Percentiles rank a stretch among this genome's conserved stretches.
These are phyloP conservation scores for Sinonovacula constricta DNA, from an alignment of 1,140 invertebrate genomes.

Conservation along the genomic window DNA sequence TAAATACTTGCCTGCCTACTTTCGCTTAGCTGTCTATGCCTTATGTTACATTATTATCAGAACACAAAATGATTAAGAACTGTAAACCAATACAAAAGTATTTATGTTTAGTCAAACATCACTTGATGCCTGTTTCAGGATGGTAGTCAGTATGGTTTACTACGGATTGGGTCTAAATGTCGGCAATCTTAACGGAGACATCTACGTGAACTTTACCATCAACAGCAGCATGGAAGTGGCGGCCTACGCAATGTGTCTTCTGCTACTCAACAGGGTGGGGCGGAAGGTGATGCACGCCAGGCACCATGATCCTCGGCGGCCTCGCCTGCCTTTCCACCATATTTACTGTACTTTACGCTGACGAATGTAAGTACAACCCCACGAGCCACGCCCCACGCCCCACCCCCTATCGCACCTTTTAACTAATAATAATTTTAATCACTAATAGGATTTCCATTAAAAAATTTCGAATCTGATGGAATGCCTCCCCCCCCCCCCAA, in stretches of 20 bases:
- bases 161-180: conserved; percentile 80
- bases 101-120: not conserved
- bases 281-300: conserved; percentile 59
- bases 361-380: conserved; percentile 56
- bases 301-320: conserved; percentile 81
- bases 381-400: too few species aligned
- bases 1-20: too few species aligned
- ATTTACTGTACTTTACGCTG: conserved; percentile 54
- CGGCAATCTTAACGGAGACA: conserved; percentile 60
- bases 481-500: too few species aligned
- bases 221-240: conserved; percentile 87
- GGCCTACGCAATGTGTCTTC: conserved; percentile 79
- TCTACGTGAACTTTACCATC: conserved; percentile 72
- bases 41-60: not conserved
- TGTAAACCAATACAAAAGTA: not conserved
- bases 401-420: too few species aligned
- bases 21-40: too few species aligned
- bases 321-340: conserved; percentile 61
- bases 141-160: conserved; percentile 65
- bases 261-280: conserved; percentile 58
- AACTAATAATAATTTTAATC: too few species aligned
- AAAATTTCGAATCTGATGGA: too few species aligned
- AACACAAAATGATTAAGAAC: not conserved
- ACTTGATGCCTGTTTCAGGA: conserved; percentile 49
- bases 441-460: too few species aligned